Percentiles rank a stretch among this genome's conserved stretches.
Evolutionary conservation across 2,888 invertebrate species (phyloP).

Genomic region (Melieria picta): DNA sequence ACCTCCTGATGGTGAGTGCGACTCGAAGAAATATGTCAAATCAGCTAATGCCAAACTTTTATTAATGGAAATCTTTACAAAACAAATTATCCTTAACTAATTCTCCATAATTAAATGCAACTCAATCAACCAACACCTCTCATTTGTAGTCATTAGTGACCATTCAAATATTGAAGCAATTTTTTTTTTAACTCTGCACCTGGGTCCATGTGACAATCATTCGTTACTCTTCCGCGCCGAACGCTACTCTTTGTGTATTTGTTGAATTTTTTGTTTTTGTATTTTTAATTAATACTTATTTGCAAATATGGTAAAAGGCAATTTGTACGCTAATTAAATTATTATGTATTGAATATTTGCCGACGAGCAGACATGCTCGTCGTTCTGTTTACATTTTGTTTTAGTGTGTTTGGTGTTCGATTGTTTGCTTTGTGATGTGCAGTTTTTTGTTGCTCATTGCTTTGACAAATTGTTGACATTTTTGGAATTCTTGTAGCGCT

Average conservation of each 20-base stretch:
- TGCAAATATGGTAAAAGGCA: slow-evolving; percentile 16
- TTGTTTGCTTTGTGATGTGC: slow-evolving; percentile 19
- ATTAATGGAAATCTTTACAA: no score
- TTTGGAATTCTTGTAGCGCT: slow-evolving; percentile 33
- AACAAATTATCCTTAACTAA: no score
- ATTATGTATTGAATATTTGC: slow-evolving; percentile 47
- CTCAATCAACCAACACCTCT: no score
- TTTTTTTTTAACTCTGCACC: no score
- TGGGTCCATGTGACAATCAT: no score
- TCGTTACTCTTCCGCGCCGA: no score
- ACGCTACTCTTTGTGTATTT: background rate
- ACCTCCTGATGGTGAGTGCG: slow-evolving; percentile 85
- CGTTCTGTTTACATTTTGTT: slow-evolving; percentile 39
- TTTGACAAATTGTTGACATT: slow-evolving; percentile 36
- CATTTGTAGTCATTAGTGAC: no score
- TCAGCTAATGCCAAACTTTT: no score
- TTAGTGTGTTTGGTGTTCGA: slow-evolving; percentile 41
- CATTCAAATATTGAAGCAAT: no score
- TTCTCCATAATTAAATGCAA: no score
- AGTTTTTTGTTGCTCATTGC: slow-evolving; percentile 24
- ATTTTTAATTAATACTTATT: slow-evolving; percentile 12
- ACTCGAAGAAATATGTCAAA: no score
- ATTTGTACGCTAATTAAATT: slow-evolving; percentile 57
- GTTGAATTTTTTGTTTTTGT: slow-evolving; percentile 10
- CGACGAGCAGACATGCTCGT: slow-evolving; percentile 21